Conservation (phyloP, 2,113 vertebrate species). For the Pelmatolapia mariae region DNA sequence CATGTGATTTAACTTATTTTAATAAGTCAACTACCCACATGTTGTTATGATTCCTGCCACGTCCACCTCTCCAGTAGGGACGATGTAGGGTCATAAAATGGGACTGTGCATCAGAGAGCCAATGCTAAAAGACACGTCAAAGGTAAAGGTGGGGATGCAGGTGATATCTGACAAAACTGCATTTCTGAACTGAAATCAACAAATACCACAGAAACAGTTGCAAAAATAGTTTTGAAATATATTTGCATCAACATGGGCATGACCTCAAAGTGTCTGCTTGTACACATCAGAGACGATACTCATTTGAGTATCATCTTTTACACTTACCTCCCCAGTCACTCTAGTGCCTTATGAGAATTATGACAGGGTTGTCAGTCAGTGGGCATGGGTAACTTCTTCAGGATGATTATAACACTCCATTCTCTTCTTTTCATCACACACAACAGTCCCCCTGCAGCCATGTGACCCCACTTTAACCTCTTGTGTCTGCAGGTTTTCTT, state of each 20-base stretch:
- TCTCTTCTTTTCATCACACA: not conserved
- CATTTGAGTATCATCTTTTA: not conserved
- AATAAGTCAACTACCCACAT: not conserved
- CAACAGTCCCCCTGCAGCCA: conserved; percentile 3
- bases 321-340: not conserved
- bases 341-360: not conserved
- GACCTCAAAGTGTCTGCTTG: not conserved
- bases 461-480: conserved; percentile 51
- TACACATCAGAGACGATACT: not conserved
- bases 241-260: not conserved
- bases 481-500: not conserved
- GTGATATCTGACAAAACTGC: not conserved
- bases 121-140: not conserved
- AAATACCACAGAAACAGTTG: not conserved
- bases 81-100: not conserved
- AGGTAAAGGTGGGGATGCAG: not conserved
- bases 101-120: not conserved
- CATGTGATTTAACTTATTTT: not conserved
- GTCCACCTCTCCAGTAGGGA: not conserved
- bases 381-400: not conserved
- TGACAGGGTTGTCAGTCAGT: conserved; percentile 35
- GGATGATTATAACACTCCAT: not conserved
- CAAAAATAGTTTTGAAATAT: not conserved
- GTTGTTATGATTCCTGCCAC: not conserved
- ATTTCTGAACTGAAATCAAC: not conserved